Conservation (phyloP, 1,140 invertebrate species). For the Trissolcus basalis region DNA sequence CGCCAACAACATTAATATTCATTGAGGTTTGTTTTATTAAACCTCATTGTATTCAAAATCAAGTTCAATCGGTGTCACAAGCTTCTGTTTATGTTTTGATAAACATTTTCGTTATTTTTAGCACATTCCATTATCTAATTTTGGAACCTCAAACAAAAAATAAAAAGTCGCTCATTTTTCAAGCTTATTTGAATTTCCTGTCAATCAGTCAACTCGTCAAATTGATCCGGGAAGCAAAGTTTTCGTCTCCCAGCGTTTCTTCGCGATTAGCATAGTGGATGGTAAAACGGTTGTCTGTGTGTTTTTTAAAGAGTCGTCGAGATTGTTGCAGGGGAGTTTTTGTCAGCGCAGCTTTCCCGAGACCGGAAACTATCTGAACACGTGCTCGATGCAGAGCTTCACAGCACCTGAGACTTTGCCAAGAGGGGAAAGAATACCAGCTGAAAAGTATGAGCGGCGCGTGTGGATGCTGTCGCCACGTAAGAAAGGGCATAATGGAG, state of each 20-base stretch:
- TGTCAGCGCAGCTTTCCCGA: slow-evolving; percentile 17
- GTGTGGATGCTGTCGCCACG: slow-evolving; percentile 55
- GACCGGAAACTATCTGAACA: slow-evolving; percentile 52
- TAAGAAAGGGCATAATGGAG: slow-evolving; percentile 57
- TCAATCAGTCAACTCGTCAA: too few relatives aligned
- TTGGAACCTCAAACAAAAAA: too few relatives aligned
- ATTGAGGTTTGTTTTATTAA: slow-evolving; percentile 3
- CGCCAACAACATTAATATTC: slow-evolving; percentile 20
- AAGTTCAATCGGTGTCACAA: slow-evolving; percentile 7
- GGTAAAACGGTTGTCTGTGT: slow-evolving; percentile 14
- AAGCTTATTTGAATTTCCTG: too few relatives aligned
- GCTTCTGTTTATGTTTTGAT: not conserved
- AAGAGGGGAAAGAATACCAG: slow-evolving; percentile 42
- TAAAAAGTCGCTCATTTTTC: too few relatives aligned
- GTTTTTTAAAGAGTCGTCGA: slow-evolving; percentile 2
- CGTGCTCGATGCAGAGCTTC: slow-evolving; percentile 52
- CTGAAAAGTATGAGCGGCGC: slow-evolving; percentile 56
- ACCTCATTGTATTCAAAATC: slow-evolving; percentile 1
- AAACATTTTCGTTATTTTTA: too few relatives aligned
- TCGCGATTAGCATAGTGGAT: not conserved
- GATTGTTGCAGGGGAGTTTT: slow-evolving; percentile 25
- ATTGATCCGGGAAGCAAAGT: too few relatives aligned
- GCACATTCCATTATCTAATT: too few relatives aligned
- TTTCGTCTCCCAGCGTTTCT: too few relatives aligned
- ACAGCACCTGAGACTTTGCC: slow-evolving; percentile 45